These are phyloP conservation scores for Eublepharis macularius DNA, from an alignment of 2,113 vertebrate species.

Conservation along the genomic window DNA sequence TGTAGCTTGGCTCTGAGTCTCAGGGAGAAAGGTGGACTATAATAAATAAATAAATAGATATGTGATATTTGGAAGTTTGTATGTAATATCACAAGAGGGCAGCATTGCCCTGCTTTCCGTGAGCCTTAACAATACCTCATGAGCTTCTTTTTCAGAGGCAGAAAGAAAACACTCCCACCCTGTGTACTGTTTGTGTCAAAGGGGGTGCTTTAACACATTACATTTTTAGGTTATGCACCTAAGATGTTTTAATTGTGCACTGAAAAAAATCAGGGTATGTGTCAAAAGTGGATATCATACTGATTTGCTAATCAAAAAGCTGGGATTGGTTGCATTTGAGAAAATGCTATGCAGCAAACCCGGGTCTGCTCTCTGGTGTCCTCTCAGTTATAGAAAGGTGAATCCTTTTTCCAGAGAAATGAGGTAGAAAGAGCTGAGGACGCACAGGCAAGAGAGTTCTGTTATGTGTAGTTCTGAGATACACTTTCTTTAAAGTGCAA, in stretches of 20 bases:
- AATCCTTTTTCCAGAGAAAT: not conserved
- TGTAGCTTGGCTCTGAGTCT: too few relatives aligned
- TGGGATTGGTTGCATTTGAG: not conserved
- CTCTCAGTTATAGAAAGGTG: not conserved
- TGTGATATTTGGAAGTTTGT: not conserved
- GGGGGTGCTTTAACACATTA: not conserved
- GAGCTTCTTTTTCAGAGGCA: constrained; percentile 31
- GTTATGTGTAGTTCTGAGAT: too few relatives aligned
- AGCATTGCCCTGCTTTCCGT: constrained; percentile 69
- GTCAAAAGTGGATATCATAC: not conserved
- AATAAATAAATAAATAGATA: too few relatives aligned
- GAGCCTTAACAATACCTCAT: not conserved
- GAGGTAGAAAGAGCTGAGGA: not conserved
- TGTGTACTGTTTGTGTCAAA: constrained; percentile 40
- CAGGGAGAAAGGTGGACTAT: too few relatives aligned
- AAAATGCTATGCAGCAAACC: not conserved
- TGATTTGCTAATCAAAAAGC: not conserved
- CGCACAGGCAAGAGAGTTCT: too few relatives aligned
- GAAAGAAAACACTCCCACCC: constrained; percentile 19
- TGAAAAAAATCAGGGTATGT: not conserved
- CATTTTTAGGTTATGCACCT: not conserved
- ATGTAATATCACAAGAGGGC: constrained; percentile 76
- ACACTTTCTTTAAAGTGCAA: too few relatives aligned
- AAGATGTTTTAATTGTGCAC: not conserved
- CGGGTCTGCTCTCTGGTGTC: not conserved